Conservation (phyloP, 2,113 vertebrate genomes). For the Stomatorhinus ivindoensis region DNA sequence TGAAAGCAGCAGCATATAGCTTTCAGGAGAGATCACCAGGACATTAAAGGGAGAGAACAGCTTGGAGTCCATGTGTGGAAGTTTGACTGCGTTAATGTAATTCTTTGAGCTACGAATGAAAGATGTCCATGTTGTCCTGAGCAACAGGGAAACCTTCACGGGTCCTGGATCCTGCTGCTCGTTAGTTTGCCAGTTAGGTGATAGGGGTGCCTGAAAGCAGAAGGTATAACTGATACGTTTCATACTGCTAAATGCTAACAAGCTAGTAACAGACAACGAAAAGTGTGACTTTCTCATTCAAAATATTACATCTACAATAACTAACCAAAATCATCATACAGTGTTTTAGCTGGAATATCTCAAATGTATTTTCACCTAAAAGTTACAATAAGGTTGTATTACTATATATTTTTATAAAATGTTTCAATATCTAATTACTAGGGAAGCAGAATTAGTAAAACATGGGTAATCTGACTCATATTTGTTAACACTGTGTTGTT, state of each 20-base stretch:
- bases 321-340: not conserved
- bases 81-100: conserved; percentile 41
- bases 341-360: not conserved
- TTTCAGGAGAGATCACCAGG: conserved; percentile 9
- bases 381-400: not conserved
- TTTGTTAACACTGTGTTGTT: not conserved
- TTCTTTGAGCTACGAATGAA: conserved; percentile 54
- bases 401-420: not conserved
- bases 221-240: not conserved
- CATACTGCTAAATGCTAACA: not conserved
- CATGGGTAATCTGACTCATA: not conserved
- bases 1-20: conserved; percentile 25
- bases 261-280: not conserved
- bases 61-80: conserved; percentile 8
- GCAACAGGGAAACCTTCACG: not conserved
- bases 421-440: not conserved
- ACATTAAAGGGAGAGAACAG: not conserved
- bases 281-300: not conserved
- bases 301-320: not conserved
- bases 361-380: not conserved
- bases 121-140: conserved; percentile 20
- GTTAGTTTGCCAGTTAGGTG: not conserved
- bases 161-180: not conserved
- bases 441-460: not conserved
- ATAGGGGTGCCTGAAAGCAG: not conserved